A percentile compares a stretch with the other conserved stretches of the same genome.
Evolutionary conservation across 2,888 invertebrate species (phyloP).

Genomic region (Eristalis intricaria): DNA sequence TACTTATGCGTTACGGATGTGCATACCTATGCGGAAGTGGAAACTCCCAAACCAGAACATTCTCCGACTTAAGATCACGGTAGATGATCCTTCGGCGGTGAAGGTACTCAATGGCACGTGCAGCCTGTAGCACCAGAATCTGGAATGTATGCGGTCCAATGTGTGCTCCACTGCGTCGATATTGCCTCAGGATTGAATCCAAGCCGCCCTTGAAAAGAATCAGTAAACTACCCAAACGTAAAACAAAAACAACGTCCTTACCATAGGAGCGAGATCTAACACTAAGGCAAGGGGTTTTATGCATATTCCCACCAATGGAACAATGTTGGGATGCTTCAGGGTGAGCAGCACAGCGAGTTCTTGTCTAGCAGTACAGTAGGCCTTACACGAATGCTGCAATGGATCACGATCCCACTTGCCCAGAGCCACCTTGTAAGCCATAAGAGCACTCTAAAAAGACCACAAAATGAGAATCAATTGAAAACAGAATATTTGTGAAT

Average conservation of each 20-base stretch:
- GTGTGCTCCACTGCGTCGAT: slow-evolving; percentile 91
- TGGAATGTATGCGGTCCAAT: slow-evolving; percentile 91
- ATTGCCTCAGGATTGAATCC: slow-evolving; percentile 91
- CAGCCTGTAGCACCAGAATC: slow-evolving; percentile 93
- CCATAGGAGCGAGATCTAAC: slow-evolving; percentile 92
- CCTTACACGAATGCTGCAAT: slow-evolving; percentile 94
- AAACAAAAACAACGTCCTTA: slow-evolving; percentile 62
- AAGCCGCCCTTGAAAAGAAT: slow-evolving; percentile 88
- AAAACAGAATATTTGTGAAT: background rate
- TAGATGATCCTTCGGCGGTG: slow-evolving; percentile 97
- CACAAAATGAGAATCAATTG: background rate
- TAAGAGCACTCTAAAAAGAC: slow-evolving; percentile 78
- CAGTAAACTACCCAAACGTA: background rate
- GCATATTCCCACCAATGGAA: slow-evolving; percentile 95
- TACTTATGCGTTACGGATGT: no score
- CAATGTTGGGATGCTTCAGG: slow-evolving; percentile 94
- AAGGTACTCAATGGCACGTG: slow-evolving; percentile 96
- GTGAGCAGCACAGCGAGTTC: slow-evolving; percentile 94
- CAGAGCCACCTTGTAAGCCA: slow-evolving; percentile 85
- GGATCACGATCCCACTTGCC: slow-evolving; percentile 98
- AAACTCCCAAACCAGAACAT: slow-evolving; percentile 98
- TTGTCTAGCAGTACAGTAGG: slow-evolving; percentile 97
- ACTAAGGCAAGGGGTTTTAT: slow-evolving; percentile 94
- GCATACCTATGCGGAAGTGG: slow-evolving; percentile 86
- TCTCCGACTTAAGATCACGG: slow-evolving; percentile 91